phyloP scores from a whole-genome alignment of 2,888 invertebrate species.

The Lampropteryx suffumata region DNA sequence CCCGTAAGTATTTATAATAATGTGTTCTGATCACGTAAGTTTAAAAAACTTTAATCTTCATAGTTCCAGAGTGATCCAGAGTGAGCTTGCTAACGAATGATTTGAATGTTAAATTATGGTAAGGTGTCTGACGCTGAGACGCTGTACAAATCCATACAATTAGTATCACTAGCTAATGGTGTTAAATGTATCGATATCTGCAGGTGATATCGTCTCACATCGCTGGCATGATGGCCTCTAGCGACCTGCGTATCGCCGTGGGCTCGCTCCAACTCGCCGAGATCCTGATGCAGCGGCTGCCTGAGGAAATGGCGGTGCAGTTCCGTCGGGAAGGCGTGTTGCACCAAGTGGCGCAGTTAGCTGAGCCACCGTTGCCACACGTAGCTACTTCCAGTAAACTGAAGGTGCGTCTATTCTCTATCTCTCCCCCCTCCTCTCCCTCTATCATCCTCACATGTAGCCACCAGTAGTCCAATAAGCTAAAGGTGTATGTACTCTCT shows the following conservation, averaged over 20 bases:
- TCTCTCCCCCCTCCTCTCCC: no score
- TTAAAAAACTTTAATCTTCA: no score
- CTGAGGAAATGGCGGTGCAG: constrained; percentile 96
- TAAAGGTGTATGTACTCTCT: constrained; percentile 45
- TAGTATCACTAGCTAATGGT: no score
- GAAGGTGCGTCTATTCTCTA: constrained; percentile 63
- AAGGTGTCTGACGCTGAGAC: no score
- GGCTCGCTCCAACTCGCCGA: constrained; percentile 98
- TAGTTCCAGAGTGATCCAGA: no score
- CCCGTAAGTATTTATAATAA: no score
- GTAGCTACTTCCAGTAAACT: constrained; percentile 80
- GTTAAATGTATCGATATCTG: not conserved
- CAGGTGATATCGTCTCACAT: constrained; percentile 96
- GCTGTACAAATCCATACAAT: no score
- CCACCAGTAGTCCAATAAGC: constrained; percentile 71
- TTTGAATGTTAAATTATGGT: no score
- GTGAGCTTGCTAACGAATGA: no score
- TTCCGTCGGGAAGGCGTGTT: constrained; percentile 99
- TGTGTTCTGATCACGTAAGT: no score
- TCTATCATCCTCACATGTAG: no score
- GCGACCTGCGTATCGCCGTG: constrained; percentile 97
- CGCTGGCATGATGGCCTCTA: constrained; percentile 99
- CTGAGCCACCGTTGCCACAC: constrained; percentile 52
- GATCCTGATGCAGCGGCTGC: constrained; percentile 97
- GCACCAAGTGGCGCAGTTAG: constrained; percentile 88